phyloP scores from a whole-genome alignment of 2,113 vertebrate species.

The Cairina moschata region DNA sequence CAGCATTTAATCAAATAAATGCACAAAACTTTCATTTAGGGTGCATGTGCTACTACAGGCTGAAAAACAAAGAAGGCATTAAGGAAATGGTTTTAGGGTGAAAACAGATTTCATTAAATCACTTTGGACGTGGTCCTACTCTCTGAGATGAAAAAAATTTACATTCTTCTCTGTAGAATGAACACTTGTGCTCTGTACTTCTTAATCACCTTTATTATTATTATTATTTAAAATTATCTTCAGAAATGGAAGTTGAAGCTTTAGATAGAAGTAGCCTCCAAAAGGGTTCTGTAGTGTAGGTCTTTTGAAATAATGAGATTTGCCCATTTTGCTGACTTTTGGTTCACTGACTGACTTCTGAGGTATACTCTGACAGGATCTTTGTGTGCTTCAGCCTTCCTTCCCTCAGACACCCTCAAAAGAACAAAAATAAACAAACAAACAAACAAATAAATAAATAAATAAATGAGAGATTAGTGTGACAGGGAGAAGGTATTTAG shows the following conservation, averaged over 20 bases:
- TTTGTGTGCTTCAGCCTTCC: neutral
- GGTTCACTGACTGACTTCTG: neutral
- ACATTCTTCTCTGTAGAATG: neutral
- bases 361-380: neutral
- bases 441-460: too few relatives aligned
- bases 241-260: neutral
- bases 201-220: neutral
- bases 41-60: rapidly evolving
- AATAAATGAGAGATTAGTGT: neutral
- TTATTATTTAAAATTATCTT: neutral
- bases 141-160: neutral
- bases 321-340: neutral
- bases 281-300: neutral
- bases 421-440: neutral
- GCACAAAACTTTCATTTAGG: neutral
- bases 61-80: neutral
- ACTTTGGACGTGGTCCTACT: neutral
- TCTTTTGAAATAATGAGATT: neutral
- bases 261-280: neutral
- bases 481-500: neutral
- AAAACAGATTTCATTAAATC: neutral
- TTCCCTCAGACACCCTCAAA: neutral
- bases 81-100: neutral
- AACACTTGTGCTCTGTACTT: neutral
- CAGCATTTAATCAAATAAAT: neutral